A percentile compares a stretch with the other conserved stretches of the same genome.
phyloP scores from a whole-genome alignment of 53 echinoderm and acorn worm genomes.

The Zoroaster sp. region DNA sequence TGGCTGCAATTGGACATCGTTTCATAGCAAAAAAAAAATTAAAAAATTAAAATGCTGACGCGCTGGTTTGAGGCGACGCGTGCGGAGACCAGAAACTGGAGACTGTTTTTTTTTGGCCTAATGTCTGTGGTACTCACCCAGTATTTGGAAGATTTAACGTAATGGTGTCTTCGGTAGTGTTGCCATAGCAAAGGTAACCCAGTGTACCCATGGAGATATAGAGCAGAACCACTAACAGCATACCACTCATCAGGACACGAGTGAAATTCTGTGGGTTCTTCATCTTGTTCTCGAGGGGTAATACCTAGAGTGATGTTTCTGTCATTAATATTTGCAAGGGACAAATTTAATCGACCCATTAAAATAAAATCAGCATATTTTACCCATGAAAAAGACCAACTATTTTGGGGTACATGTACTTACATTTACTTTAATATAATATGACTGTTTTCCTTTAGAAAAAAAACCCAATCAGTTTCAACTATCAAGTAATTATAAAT shows the following conservation, averaged over 20 bases:
- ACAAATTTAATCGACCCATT: background rate
- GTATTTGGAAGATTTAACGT: conserved; percentile 77
- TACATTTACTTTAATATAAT: too few species aligned
- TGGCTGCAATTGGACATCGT: too few species aligned
- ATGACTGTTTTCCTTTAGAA: too few species aligned
- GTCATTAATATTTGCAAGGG: background rate
- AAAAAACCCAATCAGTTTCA: too few species aligned
- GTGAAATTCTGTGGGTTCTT: conserved; percentile 81
- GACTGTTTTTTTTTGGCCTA: too few species aligned
- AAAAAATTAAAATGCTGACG: too few species aligned
- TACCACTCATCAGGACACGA: conserved; percentile 70
- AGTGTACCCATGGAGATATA: conserved; percentile 79
- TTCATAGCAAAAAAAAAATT: too few species aligned
- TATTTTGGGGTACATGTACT: too few species aligned
- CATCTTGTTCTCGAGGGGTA: conserved; percentile 92
- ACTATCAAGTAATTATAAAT: too few species aligned
- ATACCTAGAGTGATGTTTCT: conserved; percentile 56
- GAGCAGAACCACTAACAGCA: conserved; percentile 73
- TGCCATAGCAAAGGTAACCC: conserved; percentile 81
- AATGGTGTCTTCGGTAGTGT: conserved; percentile 66
- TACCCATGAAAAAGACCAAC: too few species aligned
- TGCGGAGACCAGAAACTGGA: too few species aligned
- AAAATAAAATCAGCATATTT: background rate
- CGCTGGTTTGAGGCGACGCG: too few species aligned
- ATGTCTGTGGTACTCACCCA: conserved; percentile 57